A percentile compares a stretch with the other conserved stretches of the same genome.
phyloP scores from a whole-genome alignment of 2,888 invertebrate species.

The Cephus pygmeus region DNA sequence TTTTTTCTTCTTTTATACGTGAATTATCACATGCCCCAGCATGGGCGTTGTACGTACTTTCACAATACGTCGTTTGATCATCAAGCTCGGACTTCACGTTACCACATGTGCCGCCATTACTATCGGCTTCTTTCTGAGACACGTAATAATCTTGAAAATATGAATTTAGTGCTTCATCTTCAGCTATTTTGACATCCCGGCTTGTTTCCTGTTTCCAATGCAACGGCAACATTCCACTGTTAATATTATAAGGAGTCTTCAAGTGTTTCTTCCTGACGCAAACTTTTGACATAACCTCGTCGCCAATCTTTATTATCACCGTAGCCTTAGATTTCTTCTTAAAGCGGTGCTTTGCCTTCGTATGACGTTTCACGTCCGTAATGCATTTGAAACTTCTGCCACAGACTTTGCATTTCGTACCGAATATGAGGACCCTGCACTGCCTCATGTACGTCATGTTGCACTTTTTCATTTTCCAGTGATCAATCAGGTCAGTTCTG shows the following conservation, averaged over 20 bases:
- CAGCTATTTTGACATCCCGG: neutral
- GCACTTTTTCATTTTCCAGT: slow-evolving; percentile 14
- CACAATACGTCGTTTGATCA: neutral
- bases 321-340: slow-evolving; percentile 25
- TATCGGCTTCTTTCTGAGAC: neutral
- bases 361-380: slow-evolving; percentile 30
- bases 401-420: slow-evolving; percentile 41
- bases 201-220: neutral
- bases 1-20: neutral
- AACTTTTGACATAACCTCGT: slow-evolving; percentile 37
- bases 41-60: neutral
- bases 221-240: neutral
- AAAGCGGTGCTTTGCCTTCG: slow-evolving; percentile 26
- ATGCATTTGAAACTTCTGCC: slow-evolving; percentile 43
- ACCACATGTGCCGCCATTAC: neutral
- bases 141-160: neutral
- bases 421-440: slow-evolving; percentile 43
- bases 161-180: neutral
- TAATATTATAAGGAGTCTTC: neutral
- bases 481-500: slow-evolving; percentile 35
- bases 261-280: slow-evolving; percentile 39
- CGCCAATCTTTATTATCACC: slow-evolving; percentile 38
- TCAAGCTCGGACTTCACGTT: neutral
- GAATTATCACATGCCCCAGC: neutral
- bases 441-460: slow-evolving; percentile 16